Percentiles rank a stretch among this genome's conserved stretches.
phyloP scores from a whole-genome alignment of 2,888 invertebrate genomes.

The Venusia cambrica region DNA sequence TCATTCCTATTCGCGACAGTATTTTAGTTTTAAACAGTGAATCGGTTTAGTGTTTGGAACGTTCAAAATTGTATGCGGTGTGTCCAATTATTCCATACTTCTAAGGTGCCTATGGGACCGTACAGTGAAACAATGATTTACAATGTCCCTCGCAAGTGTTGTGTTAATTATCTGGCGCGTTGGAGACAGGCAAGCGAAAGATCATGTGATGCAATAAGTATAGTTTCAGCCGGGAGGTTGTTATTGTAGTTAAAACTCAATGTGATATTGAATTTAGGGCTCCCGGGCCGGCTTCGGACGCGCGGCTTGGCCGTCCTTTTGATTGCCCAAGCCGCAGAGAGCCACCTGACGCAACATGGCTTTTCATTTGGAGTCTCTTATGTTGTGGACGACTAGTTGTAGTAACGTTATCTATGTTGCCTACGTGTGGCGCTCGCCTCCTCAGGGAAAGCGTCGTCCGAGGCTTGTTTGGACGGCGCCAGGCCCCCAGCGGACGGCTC shows the following conservation, averaged over 20 bases:
- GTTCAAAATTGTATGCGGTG: conserved; percentile 17
- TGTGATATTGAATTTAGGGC: conserved; percentile 52
- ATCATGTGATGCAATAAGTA: conserved; percentile 66
- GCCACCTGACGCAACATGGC: conserved; percentile 17
- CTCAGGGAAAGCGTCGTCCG: conserved; percentile 2
- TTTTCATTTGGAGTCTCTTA: conserved; percentile 17
- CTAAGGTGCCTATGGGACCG: conserved; percentile 24
- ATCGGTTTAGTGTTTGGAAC: conserved; percentile 25
- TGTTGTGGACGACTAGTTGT: conserved; percentile 21
- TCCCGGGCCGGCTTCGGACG: conserved; percentile 43
- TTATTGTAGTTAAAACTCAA: conserved; percentile 44
- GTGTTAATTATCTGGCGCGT: conserved; percentile 32
- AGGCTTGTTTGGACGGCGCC: conserved; percentile 12
- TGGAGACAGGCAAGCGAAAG: conserved; percentile 46
- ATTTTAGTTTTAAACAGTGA: conserved; percentile 36
- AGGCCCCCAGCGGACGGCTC: too few relatives aligned
- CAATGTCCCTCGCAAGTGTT: conserved; percentile 26
- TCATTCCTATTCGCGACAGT: conserved; percentile 44
- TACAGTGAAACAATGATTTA: conserved; percentile 29
- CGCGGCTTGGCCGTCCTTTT: conserved; percentile 29
- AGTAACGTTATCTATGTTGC: conserved; percentile 16
- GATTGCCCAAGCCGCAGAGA: conserved; percentile 24
- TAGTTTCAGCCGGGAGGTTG: conserved; percentile 52
- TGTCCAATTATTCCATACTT: conserved; percentile 22
- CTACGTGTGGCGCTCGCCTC: conserved; percentile 17